Evolutionary conservation across 2,113 vertebrate genomes (phyloP).

Genomic region (Misgurnus anguillicaudatus): DNA sequence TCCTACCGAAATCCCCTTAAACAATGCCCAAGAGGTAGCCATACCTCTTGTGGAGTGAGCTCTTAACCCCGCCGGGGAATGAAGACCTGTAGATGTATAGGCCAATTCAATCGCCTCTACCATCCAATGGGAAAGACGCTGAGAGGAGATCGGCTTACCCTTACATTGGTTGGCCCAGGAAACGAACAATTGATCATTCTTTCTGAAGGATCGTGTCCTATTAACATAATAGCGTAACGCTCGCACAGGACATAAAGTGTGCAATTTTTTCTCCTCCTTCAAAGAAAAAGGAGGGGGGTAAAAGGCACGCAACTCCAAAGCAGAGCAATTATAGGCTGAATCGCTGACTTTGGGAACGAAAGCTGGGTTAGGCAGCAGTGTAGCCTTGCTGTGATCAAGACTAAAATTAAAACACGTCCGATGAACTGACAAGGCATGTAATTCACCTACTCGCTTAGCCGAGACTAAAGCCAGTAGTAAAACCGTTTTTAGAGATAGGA

Average conservation of each 20-base stretch:
- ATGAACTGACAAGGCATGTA: background rate
- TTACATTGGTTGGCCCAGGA: background rate
- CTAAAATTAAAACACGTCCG: background rate
- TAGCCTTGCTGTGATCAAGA: too few relatives aligned
- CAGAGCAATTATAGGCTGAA: slow-evolving; percentile 5
- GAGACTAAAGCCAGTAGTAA: too few relatives aligned
- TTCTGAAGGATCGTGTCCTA: too few relatives aligned
- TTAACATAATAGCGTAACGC: too few relatives aligned
- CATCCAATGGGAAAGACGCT: background rate
- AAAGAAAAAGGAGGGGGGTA: background rate
- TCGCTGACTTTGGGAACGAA: background rate
- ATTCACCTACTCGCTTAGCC: too few relatives aligned
- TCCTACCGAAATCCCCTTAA: background rate
- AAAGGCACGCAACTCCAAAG: background rate
- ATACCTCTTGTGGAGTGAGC: background rate
- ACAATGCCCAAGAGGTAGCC: background rate
- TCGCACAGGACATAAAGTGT: background rate
- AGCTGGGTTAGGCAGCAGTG: too few relatives aligned
- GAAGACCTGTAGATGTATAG: too few relatives aligned
- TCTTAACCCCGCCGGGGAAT: too few relatives aligned
- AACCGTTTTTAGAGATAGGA: too few relatives aligned
- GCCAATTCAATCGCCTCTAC: too few relatives aligned
- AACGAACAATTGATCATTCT: background rate
- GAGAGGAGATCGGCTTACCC: background rate
- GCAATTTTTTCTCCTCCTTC: background rate